Conservation (phyloP, 2,888 invertebrate genomes). For the Mesorhabditis spiculigera region DNA sequence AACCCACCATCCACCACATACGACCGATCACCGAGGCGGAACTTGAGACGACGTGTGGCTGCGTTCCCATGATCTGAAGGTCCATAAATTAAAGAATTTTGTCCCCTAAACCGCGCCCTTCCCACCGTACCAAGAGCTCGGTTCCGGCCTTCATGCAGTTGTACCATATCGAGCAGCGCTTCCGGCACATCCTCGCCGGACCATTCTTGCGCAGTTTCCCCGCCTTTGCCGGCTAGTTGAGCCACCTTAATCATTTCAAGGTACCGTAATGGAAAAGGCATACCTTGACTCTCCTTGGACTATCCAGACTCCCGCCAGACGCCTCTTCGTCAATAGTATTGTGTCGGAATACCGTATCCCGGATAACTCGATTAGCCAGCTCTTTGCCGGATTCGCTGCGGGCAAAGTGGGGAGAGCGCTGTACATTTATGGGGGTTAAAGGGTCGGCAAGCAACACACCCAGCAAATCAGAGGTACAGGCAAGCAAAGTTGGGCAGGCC, state of each 20-base stretch:
- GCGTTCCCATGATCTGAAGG: not conserved
- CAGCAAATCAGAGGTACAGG: too few relatives aligned
- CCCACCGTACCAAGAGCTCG: too few relatives aligned
- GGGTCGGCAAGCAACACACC: too few relatives aligned
- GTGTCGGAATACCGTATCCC: too few relatives aligned
- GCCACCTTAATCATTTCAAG: not conserved
- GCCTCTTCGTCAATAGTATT: not conserved
- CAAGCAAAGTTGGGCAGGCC: too few relatives aligned
- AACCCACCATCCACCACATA: not conserved
- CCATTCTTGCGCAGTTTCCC: not conserved
- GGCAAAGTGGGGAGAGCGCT: not conserved
- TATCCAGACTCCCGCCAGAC: not conserved
- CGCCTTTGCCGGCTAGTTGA: not conserved
- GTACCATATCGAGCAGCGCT: not conserved
- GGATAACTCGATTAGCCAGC: not conserved
- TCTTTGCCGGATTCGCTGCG: not conserved
- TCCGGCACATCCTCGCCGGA: not conserved
- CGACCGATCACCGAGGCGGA: conserved; percentile 1
- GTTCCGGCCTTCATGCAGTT: not conserved
- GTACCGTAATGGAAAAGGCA: not conserved
- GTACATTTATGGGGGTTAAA: too few relatives aligned
- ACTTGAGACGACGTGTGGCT: not conserved
- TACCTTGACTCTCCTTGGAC: not conserved
- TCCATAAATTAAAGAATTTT: too few relatives aligned
- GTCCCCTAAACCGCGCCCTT: too few relatives aligned